These are phyloP conservation scores for Odontophorus gujanensis DNA, from an alignment of 2,113 vertebrate species.

Conservation along the genomic window DNA sequence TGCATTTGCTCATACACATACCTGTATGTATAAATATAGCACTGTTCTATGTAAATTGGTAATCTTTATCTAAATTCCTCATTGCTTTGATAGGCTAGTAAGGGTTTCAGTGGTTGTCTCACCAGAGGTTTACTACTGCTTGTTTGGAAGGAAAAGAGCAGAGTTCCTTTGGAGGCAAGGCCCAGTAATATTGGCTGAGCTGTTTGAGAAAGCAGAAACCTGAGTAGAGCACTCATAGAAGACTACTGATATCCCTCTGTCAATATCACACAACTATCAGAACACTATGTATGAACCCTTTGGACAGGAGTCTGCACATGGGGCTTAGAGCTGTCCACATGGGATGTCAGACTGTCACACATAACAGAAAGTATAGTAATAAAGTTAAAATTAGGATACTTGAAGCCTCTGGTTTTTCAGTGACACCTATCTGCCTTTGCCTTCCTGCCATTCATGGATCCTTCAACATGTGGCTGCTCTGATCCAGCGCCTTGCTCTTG, in stretches of 20 bases:
- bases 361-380: not conserved
- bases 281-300: not conserved
- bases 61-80: not conserved
- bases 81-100: not conserved
- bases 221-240: not conserved
- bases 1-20: not conserved
- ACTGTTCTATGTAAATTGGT: not conserved
- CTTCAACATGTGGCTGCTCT: not conserved
- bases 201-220: not conserved
- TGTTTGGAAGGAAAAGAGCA: not conserved
- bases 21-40: not conserved
- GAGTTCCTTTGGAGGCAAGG: not conserved
- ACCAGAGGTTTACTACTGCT: not conserved
- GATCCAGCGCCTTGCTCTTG: not conserved
- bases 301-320: not conserved
- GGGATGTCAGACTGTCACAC: not conserved
- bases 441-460: not conserved
- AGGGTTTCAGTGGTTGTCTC: not conserved
- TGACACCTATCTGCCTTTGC: not conserved
- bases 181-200: not conserved
- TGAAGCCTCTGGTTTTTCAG: not conserved
- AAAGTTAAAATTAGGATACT: not conserved
- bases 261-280: not conserved
- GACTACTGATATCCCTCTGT: not conserved
- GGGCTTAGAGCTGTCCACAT: not conserved